A percentile compares a stretch with the other conserved stretches of the same genome.
Conservation (phyloP, 1,140 invertebrate species). For the Scaptodrosophila lebanonensis region DNA sequence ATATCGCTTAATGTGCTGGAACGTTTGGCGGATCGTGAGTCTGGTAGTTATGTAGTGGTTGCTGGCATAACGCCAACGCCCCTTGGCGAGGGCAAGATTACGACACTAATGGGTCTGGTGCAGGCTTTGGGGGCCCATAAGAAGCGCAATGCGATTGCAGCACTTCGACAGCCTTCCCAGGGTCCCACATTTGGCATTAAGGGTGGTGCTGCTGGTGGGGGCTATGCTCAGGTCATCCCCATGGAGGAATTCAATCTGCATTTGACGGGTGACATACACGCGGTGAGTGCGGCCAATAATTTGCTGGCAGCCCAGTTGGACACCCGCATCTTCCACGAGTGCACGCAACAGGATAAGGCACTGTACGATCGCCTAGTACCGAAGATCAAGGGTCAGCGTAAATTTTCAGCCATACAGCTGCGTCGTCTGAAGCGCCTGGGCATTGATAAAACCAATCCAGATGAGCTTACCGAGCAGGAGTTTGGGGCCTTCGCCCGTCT, state of each 20-base stretch:
- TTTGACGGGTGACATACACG: slow-evolving; percentile 99
- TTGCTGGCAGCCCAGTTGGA: slow-evolving; percentile 96
- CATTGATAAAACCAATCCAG: slow-evolving; percentile 93
- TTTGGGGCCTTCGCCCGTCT: slow-evolving; percentile 88
- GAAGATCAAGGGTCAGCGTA: slow-evolving; percentile 84
- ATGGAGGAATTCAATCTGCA: slow-evolving; percentile 99
- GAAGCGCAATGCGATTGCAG: slow-evolving; percentile 93
- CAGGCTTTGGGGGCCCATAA: slow-evolving; percentile 94
- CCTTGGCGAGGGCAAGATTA: slow-evolving; percentile 98
- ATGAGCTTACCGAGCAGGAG: slow-evolving; percentile 88
- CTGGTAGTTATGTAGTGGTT: slow-evolving; percentile 97
- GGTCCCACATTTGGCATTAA: slow-evolving; percentile 99
- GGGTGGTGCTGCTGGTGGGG: slow-evolving; percentile 78
- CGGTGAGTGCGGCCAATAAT: slow-evolving; percentile 98
- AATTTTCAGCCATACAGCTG: slow-evolving; percentile 91
- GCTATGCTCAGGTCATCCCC: slow-evolving; percentile 89
- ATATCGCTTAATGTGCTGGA: slow-evolving; percentile 90
- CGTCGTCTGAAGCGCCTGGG: slow-evolving; percentile 88
- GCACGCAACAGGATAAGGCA: slow-evolving; percentile 90
- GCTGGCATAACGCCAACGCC: slow-evolving; percentile 98
- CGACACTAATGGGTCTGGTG: slow-evolving; percentile 94
- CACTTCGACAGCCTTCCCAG: slow-evolving; percentile 98
- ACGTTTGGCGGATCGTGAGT: slow-evolving; percentile 82
- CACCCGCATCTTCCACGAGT: slow-evolving; percentile 97
- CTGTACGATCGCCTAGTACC: slow-evolving; percentile 94